Base-by-base conservation (phyloP, 2,888 invertebrate species). In the Cremastinae sp. region DNA sequence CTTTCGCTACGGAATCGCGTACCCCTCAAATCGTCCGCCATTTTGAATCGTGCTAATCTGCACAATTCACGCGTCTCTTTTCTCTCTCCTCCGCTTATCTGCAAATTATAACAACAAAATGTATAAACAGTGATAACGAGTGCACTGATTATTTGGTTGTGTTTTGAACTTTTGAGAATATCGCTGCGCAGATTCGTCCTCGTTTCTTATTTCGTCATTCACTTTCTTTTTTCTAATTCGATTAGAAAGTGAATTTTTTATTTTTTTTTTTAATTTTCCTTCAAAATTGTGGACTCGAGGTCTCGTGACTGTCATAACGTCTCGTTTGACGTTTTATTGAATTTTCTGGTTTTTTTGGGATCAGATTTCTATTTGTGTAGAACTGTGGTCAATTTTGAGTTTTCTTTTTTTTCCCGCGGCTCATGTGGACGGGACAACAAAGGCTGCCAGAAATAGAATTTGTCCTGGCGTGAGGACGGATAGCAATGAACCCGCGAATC, bases 401-500 rank as follows among this genome's bases (percentile, higher is more conserved):
- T 14, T 20, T 18, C 39, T 22, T 20, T 20, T 18, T 18, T 20
- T 9, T 39, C 9, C 1, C 12, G 14, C 10, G 14, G 3, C 59
- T 12, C n/a, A 43, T 64, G 56, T 64, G 43, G 28, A 51, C 18
- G 18, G 20, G 16, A 35, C 55, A 56, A 75, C 71, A 75, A 75
- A 75, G 75, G 12, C 59, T 5, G 12, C 59, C 43, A 35, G 56
- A 71, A 75, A 71, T 75, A 70, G 61, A 71, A 5, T 28, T 14
- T 49, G 64, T 58, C 39, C 49, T 16, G n/a, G 37, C 49, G 64
- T 64, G 56, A 71, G 65, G 56, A 71, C 43, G 64, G 59, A 70
- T 65, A 70, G 66, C 75, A 65, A 61, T 71, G 70, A 75, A 75
- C 75, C 49, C 61, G 10, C 41, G 59, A 39, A 39, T 68, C 53